Conservation (phyloP, 1,140 invertebrate genomes). For the Plodia interpunctella region DNA sequence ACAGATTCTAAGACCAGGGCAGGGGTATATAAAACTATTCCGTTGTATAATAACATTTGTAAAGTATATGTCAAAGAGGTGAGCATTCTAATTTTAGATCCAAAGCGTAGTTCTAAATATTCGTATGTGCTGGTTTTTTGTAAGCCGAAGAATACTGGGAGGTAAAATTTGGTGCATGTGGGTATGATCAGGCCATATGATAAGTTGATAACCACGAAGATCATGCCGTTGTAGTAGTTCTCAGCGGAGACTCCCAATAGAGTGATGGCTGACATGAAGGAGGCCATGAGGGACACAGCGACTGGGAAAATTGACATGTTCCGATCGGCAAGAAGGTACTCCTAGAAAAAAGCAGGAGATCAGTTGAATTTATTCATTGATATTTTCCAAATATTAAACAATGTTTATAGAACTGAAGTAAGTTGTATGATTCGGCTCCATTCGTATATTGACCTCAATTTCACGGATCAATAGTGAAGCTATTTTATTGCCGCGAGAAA, state of each 20-base stretch:
- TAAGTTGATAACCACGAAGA: slow-evolving; percentile 90
- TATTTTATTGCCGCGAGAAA: background rate
- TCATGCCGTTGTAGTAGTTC: slow-evolving; percentile 89
- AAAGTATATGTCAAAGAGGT: slow-evolving; percentile 88
- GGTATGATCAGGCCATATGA: slow-evolving; percentile 90
- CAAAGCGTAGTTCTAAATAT: slow-evolving; percentile 92
- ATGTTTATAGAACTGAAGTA: too few species aligned
- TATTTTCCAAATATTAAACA: too few species aligned
- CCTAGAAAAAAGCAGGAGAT: slow-evolving; percentile 73
- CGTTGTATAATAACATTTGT: slow-evolving; percentile 94
- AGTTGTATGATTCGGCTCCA: too few species aligned
- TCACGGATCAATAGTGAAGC: background rate
- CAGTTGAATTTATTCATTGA: background rate
- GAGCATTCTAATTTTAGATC: slow-evolving; percentile 80
- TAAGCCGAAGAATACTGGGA: slow-evolving; percentile 93
- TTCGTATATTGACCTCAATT: background rate
- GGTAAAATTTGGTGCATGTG: slow-evolving; percentile 87
- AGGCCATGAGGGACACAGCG: slow-evolving; percentile 93
- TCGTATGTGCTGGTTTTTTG: slow-evolving; percentile 93
- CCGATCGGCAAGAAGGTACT: slow-evolving; percentile 89
- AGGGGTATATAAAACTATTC: slow-evolving; percentile 94
- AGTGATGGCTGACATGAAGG: slow-evolving; percentile 96
- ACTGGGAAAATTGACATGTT: slow-evolving; percentile 89
- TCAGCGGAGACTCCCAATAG: slow-evolving; percentile 92
- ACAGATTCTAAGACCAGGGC: slow-evolving; percentile 93